phyloP scores from a whole-genome alignment of 1,140 invertebrate genomes.

The Anthonomus grandis region DNA sequence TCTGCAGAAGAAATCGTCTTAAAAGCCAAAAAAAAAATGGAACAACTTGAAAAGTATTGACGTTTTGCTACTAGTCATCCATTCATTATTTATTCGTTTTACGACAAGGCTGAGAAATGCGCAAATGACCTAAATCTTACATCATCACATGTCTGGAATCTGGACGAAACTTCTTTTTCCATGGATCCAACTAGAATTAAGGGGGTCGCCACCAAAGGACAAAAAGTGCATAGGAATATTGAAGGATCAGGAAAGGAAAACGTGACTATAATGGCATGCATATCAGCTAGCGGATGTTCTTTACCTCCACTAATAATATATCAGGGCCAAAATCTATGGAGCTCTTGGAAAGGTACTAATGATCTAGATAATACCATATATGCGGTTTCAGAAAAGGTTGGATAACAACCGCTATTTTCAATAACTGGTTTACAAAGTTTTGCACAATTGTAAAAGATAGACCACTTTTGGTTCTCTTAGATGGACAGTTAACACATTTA shows the following conservation, averaged over 20 bases:
- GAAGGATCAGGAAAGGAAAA: background rate
- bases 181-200: background rate
- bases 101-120: background rate
- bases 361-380: background rate
- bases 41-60: background rate
- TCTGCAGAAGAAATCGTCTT: background rate
- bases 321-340: constrained; percentile 1
- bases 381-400: background rate
- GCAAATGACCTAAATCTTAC: background rate
- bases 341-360: background rate
- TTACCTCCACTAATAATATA: constrained; percentile 1
- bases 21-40: background rate
- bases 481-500: background rate
- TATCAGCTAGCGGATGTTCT: constrained; percentile 1
- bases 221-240: background rate
- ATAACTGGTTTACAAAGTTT: background rate
- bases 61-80: background rate
- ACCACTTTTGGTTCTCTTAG: background rate
- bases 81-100: background rate
- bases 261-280: background rate
- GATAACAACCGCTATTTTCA: background rate
- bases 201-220: background rate
- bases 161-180: background rate
- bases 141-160: background rate
- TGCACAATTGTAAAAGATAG: background rate